phyloP scores from a whole-genome alignment of 2,113 vertebrate species.

The Xenopus laevis region DNA sequence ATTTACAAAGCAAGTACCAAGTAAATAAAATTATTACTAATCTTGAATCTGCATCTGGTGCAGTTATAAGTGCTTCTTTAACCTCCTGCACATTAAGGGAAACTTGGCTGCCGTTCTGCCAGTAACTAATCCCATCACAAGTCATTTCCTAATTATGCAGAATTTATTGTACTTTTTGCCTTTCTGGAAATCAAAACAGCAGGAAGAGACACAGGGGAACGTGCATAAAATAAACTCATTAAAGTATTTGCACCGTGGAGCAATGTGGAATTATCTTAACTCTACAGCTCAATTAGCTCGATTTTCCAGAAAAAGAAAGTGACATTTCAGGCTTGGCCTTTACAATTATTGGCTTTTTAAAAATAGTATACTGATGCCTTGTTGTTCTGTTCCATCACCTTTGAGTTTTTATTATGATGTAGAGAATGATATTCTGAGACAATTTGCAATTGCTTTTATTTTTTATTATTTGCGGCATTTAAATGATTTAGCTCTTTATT shows the following conservation, averaged over 20 bases:
- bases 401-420: too few species aligned
- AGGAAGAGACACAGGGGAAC: neutral
- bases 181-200: neutral
- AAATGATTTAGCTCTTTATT: too few species aligned
- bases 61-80: neutral
- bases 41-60: too few species aligned
- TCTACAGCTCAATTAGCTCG: neutral
- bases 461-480: too few species aligned
- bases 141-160: conserved; percentile 10
- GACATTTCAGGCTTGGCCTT: too few species aligned
- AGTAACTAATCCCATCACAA: neutral
- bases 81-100: neutral
- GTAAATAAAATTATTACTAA: too few species aligned
- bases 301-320: neutral
- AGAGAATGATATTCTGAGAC: too few species aligned
- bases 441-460: too few species aligned
- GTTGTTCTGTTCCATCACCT: neutral
- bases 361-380: neutral
- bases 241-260: neutral
- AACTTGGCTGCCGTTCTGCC: neutral
- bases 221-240: neutral
- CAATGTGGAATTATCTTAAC: neutral
- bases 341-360: too few species aligned
- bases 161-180: conserved; percentile 6
- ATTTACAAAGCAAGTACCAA: too few species aligned